Evolutionary conservation across 1,140 invertebrate species (phyloP).

Genomic region (Dendrolimus punctatus): DNA sequence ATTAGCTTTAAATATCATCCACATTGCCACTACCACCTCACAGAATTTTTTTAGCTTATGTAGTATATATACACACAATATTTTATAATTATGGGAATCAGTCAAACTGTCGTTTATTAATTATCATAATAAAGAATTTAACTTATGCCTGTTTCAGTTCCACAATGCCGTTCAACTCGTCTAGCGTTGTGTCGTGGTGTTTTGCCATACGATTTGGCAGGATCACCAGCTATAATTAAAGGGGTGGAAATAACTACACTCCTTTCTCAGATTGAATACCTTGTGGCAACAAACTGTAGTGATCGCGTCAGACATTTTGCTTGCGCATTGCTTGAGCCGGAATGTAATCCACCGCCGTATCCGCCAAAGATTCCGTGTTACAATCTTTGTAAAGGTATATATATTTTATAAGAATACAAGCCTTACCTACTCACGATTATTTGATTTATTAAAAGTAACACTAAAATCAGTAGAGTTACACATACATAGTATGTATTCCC

Average conservation of each 20-base stretch:
- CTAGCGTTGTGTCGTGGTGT: slow-evolving; percentile 73
- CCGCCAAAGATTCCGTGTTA: slow-evolving; percentile 75
- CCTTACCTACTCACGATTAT: no score
- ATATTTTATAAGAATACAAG: background rate
- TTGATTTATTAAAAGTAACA: no score
- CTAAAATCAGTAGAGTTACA: no score
- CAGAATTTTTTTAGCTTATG: no score
- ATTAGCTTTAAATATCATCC: background rate
- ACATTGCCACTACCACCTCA: no score
- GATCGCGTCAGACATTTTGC: slow-evolving; percentile 74
- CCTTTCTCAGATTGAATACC: slow-evolving; percentile 69
- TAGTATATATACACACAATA: no score
- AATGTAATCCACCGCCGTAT: slow-evolving; percentile 74
- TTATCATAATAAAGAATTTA: no score
- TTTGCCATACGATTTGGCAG: slow-evolving; percentile 76
- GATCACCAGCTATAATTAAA: slow-evolving; percentile 36
- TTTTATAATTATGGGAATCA: no score
- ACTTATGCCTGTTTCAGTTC: slow-evolving; percentile 27
- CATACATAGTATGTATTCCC: no score
- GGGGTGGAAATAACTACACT: slow-evolving; percentile 55
- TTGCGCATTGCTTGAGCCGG: slow-evolving; percentile 77
- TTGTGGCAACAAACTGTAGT: slow-evolving; percentile 77
- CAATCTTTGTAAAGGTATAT: slow-evolving; percentile 76
- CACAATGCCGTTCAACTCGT: slow-evolving; percentile 61
- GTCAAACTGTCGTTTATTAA: no score